Evolutionary conservation across 2,888 invertebrate genomes (phyloP).

Genomic region (Phortica magna): DNA sequence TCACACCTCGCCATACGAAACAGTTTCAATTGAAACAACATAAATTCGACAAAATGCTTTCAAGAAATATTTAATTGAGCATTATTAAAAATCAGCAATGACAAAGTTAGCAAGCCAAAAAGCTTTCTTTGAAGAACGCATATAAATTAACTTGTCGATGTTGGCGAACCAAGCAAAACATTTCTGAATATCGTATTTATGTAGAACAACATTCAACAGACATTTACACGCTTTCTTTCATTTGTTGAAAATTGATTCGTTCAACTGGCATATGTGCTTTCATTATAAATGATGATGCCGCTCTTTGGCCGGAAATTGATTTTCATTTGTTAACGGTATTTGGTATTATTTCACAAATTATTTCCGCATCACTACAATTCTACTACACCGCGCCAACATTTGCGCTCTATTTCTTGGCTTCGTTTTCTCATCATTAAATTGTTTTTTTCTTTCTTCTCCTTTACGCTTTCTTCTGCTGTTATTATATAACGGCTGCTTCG

Average conservation of each 20-base stretch:
- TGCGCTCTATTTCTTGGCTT: neutral
- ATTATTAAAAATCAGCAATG: no score
- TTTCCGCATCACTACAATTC: slow-evolving; percentile 17
- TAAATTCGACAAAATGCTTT: no score
- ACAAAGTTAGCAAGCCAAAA: no score
- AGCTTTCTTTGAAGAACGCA: no score
- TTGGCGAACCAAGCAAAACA: no score
- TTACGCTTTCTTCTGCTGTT: neutral
- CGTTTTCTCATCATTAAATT: slow-evolving; percentile 31
- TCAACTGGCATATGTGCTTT: slow-evolving; percentile 13
- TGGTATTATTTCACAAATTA: slow-evolving; percentile 20
- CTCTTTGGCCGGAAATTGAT: slow-evolving; percentile 48
- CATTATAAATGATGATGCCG: slow-evolving; percentile 19
- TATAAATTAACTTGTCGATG: no score
- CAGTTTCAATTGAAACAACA: no score
- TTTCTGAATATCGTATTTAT: no score
- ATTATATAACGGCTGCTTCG: neutral
- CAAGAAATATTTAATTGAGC: no score
- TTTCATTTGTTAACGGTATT: slow-evolving; percentile 46
- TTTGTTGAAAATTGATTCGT: slow-evolving; percentile 20
- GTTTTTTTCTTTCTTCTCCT: slow-evolving; percentile 13
- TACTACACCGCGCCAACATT: neutral
- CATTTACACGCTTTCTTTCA: no score
- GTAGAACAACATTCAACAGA: no score
- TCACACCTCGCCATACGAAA: no score